Base-by-base conservation (phyloP, 2,888 invertebrate species). In the Diogma glabrata region DNA sequence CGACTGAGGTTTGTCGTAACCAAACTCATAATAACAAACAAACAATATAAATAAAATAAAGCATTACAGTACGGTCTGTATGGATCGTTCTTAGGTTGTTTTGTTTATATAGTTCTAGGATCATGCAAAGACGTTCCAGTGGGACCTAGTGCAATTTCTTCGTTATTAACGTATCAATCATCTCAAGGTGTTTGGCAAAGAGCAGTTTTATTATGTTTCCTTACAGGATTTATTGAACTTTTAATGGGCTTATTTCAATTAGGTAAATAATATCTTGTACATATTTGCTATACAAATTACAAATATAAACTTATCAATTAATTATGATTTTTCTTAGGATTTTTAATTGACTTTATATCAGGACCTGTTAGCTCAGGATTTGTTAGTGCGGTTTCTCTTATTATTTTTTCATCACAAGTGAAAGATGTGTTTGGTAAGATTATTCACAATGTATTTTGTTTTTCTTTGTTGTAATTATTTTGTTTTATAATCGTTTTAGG, bases 101-200 rank as follows among this genome's bases (percentile, higher is more conserved):
- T 94, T 67, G 75, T 92, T 56, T 95, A 95, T 73, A 85, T 89
- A 57, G 67, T 94, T 55, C 77, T 94, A 58, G 93, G 93, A 20
- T 88, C 89, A 52, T 89, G 91, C 66, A 91, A 91, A 68, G 92
- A 93, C 67, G 86, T 92, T 57, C 92, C 93, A 2, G 81, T 93
- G 60, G 93, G 95, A 7, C 94, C 94, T 4, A 93, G 92, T 2
- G 93, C 94, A 57, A 91, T 95, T 58, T 84, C 89, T 54, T 89
- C 93, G 1, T 72, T 94, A 53, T 77, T 94, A 57, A 91, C 91
- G 3, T 86, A 78, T 66, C 87, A 88, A 73, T 79, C 84, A 16
- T 79, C 87, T 1, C 76, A 78, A 46, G 82, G 82, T 43, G 63
- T 63, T 12, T 69, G 69, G 67, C 81, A 89, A 64, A 58, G 63